A percentile compares a stretch with the other conserved stretches of the same genome.
These are phyloP conservation scores for Trisateles emortualis DNA, from an alignment of 2,888 invertebrate species.

Conservation along the genomic window DNA sequence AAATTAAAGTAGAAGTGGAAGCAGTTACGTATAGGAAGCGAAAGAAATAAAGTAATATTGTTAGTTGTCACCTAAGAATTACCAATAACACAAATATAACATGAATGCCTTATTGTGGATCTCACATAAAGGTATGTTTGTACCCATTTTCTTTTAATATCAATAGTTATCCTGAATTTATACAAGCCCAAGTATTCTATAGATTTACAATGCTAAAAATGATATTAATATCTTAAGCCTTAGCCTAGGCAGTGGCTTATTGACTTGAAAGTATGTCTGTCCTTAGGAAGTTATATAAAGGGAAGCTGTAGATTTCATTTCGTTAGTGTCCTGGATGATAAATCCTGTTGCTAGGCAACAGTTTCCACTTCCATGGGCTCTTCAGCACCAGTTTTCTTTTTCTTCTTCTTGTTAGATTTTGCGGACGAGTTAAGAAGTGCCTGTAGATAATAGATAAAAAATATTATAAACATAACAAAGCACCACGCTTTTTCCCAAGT, in stretches of 20 bases:
- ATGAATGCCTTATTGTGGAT: constrained; percentile 24
- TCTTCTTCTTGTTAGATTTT: constrained; percentile 96
- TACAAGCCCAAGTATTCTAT: constrained; percentile 20
- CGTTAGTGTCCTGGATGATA: constrained; percentile 37
- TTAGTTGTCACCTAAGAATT: constrained; percentile 23
- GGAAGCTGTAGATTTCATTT: constrained; percentile 57
- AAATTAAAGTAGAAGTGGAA: constrained; percentile 29
- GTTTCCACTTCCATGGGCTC: constrained; percentile 88
- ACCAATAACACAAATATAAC: constrained; percentile 15
- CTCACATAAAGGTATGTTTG: constrained; percentile 19
- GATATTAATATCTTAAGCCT: constrained; percentile 11
- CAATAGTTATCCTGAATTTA: constrained; percentile 12
- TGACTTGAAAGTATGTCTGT: constrained; percentile 38
- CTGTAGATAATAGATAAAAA: constrained; percentile 66
- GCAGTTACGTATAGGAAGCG: constrained; percentile 24
- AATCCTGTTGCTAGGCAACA: constrained; percentile 72
- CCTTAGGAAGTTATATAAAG: constrained; percentile 43
- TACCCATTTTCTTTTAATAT: constrained; percentile 14
- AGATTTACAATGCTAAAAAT: constrained; percentile 19
- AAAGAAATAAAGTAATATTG: constrained; percentile 16
- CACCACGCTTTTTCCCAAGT: no score
- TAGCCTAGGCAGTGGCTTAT: constrained; percentile 9
- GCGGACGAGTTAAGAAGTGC: constrained; percentile 92
- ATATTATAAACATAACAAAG: no score
- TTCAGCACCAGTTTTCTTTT: constrained; percentile 91